Conservation (phyloP, 2,797 vertebrate species). For the Lates japonicus region DNA sequence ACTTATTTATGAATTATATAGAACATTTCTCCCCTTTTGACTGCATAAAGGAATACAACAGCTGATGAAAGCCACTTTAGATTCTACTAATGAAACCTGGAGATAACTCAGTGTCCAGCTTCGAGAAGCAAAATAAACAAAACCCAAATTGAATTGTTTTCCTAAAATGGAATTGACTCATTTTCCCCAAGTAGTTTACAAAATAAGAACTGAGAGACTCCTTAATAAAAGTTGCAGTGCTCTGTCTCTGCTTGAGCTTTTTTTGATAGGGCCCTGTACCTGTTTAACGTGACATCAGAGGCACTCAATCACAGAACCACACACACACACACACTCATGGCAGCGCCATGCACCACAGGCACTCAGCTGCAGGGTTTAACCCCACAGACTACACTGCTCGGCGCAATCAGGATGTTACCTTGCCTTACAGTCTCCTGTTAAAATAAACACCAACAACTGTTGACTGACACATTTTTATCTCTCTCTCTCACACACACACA, state of each 20-base stretch:
- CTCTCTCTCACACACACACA: constrained; percentile 2
- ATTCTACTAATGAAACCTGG: constrained; percentile 91
- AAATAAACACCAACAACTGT: constrained; percentile 82
- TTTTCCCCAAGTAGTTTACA: constrained; percentile 94
- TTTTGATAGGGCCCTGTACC: no score
- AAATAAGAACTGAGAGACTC: constrained; percentile 91
- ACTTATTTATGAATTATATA: constrained; percentile 93
- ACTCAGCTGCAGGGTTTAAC: constrained; percentile 90
- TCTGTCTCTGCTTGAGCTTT: no score
- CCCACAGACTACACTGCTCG: constrained; percentile 93
- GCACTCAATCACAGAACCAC: constrained; percentile 80
- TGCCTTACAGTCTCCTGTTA: constrained; percentile 93
- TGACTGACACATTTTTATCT: constrained; percentile 86
- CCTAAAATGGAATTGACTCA: constrained; percentile 92
- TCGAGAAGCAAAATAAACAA: constrained; percentile 86
- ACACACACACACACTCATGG: no score
- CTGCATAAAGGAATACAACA: constrained; percentile 92
- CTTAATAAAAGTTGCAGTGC: constrained; percentile 96
- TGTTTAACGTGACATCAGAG: no score
- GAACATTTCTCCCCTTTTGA: constrained; percentile 89
- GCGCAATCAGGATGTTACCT: constrained; percentile 85
- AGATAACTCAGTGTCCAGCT: constrained; percentile 98
- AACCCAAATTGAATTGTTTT: constrained; percentile 75
- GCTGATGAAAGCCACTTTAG: constrained; percentile 89
- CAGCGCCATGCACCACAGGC: constrained; percentile 38